Evolutionary conservation across 2,888 invertebrate species (phyloP), one percentile per base, ranked within the genome.

Genomic region (Sarcophaga carnaria): DNA sequence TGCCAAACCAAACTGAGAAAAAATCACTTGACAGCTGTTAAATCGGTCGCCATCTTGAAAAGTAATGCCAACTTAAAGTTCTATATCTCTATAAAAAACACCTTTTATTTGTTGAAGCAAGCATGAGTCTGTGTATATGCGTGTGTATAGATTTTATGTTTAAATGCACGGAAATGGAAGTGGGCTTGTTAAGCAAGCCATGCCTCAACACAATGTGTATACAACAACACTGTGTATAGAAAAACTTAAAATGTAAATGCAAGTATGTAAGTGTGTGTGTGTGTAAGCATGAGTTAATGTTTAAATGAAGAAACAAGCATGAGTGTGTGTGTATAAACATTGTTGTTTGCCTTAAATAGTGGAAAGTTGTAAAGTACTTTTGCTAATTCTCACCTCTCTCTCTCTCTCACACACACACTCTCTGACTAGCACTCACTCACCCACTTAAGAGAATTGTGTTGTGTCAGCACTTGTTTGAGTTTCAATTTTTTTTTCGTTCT

Each of bases 141-240:
- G 54, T 54, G 1, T 17, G 49, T 2, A 49, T 49, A 60, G n/a
- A 60, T 54, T 59, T 66, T 60, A 66, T 17, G 37, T 59, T 27
- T 49, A 70, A 80, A 76, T 47, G 79, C 47, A 72, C 6, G 71
- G 80, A 85, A 85, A 76, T 71, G 80, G 72, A 85, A 80, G 84
- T 85, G 76, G 72, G 70, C 71, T 80, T 75, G 84, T 80, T 80
- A 75, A 67, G 63, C 54, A 14, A 37, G 17, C 20, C 64, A 64
- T 79, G 75, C 72, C 78, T 74, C 74, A 77, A 54, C 66, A 66
- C 27, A 54, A 37, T 60, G 47, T 49, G 37, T 60, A 47, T 49
- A 20, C n/a, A n/a, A 67, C 45, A 20, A 11, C 10, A 3, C 17
- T 3, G 10, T 45, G 8, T n/a, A 67, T n/a, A 37, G 37, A 37